Base-by-base conservation (phyloP, 2,797 vertebrate species). In the Hydrolagus colliei region DNA sequence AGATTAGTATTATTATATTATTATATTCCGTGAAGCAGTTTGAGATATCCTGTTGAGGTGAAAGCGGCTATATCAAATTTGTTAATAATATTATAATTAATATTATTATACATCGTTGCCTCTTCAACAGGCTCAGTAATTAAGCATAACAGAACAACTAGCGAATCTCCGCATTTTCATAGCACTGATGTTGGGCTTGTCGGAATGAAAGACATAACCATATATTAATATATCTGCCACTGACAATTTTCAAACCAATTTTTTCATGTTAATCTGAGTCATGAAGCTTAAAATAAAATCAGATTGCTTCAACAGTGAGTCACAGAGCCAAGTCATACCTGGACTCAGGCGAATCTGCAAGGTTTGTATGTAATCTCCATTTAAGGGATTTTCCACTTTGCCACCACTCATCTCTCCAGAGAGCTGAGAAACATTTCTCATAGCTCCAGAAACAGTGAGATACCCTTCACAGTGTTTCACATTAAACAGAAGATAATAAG, bases 261-360 rank as follows among this genome's bases (percentile, higher is more conserved):
- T 14, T 9, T 67, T 68, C 22, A 16, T 68, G 12, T 35, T 9
- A 67, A 1, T 6, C 35, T 84, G 79, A 41, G 61, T 62, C 22
- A 63, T 27, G 62, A 62, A 80, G 61, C 62, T 65, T 22, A 79
- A n/a, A 82, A n/a, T 79, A 52, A 52, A 52, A 52, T 79, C 27
- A 65, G 62, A 18, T 63, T 35, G 63, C 65, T 41, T 79, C 32
- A 80, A 32, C n/a, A 22, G n/a, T 80, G 77, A 65, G 78, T 82
- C 63, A 68, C 22, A 61, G 12, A 61, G 11, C 61, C n/a, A 65
- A 16, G 62, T 76, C 32, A 11, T 80, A 80, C 79, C 32, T 71
- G 65, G 32, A 16, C 16, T 68, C 63, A 7, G 4, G 12, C 65
- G 41, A 13, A 71, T 41, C 9, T 3, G 79, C 13, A 8, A 22